Evolutionary conservation across 2,888 invertebrate species (phyloP).

Genomic region (Tachina grossa): DNA sequence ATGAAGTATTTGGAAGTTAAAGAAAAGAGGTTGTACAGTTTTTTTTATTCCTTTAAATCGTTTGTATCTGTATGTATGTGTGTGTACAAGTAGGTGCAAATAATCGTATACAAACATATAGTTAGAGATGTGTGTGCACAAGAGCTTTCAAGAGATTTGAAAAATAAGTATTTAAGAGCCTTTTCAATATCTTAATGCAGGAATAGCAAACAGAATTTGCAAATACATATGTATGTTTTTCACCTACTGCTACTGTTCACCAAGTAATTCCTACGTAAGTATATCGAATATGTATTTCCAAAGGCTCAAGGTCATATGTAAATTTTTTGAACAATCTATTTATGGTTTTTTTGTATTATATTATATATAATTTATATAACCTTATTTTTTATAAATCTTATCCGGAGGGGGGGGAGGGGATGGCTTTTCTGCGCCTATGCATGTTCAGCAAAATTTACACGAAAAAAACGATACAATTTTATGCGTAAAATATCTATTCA

Average conservation of each 20-base stretch:
- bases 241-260: neutral
- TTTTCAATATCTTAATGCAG: constrained; percentile 38
- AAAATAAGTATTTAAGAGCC: constrained; percentile 60
- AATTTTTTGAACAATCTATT: neutral
- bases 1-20: neutral
- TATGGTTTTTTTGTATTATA: neutral
- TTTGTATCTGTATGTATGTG: neutral
- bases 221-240: neutral
- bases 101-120: neutral
- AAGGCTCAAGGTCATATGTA: constrained; percentile 32
- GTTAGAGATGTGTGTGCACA: constrained; percentile 40
- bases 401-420: no score
- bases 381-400: no score
- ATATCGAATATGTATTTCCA: neutral
- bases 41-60: neutral
- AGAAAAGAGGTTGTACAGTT: neutral
- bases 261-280: neutral
- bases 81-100: neutral
- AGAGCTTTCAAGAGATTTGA: constrained; percentile 53
- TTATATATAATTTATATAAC: no score
- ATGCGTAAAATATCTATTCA: no score
- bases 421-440: no score
- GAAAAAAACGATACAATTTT: no score
- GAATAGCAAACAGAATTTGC: constrained; percentile 29
- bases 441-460: no score